Percentiles rank a stretch among this genome's conserved stretches.
phyloP scores from a whole-genome alignment of 2,888 invertebrate genomes.

The Morpho helenor region DNA sequence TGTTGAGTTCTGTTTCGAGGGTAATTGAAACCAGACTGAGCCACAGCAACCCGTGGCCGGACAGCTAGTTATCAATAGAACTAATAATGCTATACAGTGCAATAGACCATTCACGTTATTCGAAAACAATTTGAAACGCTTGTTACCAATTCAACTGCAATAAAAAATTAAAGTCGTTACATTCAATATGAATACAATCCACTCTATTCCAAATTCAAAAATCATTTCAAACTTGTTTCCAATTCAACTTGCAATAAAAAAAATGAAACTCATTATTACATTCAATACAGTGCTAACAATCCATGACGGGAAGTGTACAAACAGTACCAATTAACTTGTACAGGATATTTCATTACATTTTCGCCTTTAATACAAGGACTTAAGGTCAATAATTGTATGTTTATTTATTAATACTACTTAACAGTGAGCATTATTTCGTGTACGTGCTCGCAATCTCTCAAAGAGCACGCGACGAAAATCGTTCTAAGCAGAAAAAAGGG shows the following conservation, averaged over 20 bases:
- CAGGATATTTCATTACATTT: constrained; percentile 3
- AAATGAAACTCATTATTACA: constrained; percentile 18
- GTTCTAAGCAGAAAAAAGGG: constrained; percentile 13
- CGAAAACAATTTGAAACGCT: too few species aligned
- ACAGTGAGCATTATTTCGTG: constrained; percentile 19
- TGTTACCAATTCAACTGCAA: too few species aligned
- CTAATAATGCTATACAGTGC: too few species aligned
- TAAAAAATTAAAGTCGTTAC: too few species aligned
- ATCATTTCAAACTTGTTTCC: background rate
- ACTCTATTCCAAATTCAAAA: background rate
- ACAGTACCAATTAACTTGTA: constrained; percentile 13
- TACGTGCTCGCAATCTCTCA: constrained; percentile 20
- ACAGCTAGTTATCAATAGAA: too few species aligned
- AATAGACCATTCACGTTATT: too few species aligned
- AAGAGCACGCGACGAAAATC: constrained; percentile 25
- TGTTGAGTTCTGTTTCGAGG: too few species aligned
- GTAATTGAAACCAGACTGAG: too few species aligned
- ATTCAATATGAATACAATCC: too few species aligned
- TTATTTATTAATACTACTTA: constrained; percentile 8
- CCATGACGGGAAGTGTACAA: constrained; percentile 13
- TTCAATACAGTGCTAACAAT: constrained; percentile 16
- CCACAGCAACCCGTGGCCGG: too few species aligned
- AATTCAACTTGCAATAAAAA: constrained; percentile 4
- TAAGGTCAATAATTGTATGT: constrained; percentile 5
- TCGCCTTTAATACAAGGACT: background rate